Evolutionary conservation across 2,113 vertebrate species (phyloP), one percentile per base, ranked within the genome.

Genomic region (Dicrurus megarhynchus): DNA sequence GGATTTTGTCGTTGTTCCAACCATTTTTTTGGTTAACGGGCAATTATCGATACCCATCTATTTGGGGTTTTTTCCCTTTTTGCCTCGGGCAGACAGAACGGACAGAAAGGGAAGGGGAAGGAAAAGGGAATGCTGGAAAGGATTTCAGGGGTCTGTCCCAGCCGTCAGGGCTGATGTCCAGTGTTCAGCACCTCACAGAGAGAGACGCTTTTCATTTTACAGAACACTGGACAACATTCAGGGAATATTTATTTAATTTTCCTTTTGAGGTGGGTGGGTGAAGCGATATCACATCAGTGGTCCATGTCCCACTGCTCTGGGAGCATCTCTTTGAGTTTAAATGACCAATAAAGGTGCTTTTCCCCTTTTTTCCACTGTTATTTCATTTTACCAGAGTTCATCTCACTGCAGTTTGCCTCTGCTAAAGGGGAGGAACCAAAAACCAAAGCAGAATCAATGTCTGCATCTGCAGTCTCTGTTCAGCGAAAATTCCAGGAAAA

Each of bases 31-130:
- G 27, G 21, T 37, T 33, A 35, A 26, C 32, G 14, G 61, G 37
- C 5, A n/a, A 10, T 44, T 68, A 44, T 16, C 10, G 16, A 20
- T 4, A 26, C 19, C 4, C 1, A 3, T 7, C 24, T 24, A 0
- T 3, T 41, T 57, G 47, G 11, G 1, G 8, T 16, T 32, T 56
- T 32, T 8, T 0, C 21, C 23, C 23, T 35, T 81, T 63, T 64
- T 50, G 32, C 64, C 42, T 64, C 6, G 16, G 37, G 52, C 11
- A 65, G 41, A 11, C 5, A 42, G 56, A n/a, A 60, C 0, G 26
- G 60, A 11, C 9, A 60, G 33, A 68, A 35, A 69, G 57, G 7
- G 67, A 80, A 68, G 7, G 32, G 57, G 68, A 50, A n/a, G 70
- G 33, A 26, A 30, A 79, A 69, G 47, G n/a, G 61, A 44, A 74